Percentiles rank a stretch among this genome's conserved stretches.
Evolutionary conservation across 2,113 vertebrate genomes (phyloP).

Genomic region (Poecilia latipinna): DNA sequence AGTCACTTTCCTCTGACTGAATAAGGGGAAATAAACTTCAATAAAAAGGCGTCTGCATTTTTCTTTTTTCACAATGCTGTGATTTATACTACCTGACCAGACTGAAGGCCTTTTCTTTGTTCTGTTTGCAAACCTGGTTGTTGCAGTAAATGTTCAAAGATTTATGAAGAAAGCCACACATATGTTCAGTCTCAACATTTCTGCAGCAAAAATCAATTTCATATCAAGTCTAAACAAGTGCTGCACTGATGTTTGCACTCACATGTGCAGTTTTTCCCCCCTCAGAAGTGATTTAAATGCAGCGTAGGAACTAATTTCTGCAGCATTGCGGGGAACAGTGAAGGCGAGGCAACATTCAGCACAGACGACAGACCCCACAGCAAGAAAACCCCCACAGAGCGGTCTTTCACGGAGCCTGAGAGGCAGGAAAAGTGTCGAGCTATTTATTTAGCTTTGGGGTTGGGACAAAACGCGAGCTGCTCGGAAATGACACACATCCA

Average conservation of each 20-base stretch:
- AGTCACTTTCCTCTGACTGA: no score
- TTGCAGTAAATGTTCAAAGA: background rate
- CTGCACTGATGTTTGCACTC: background rate
- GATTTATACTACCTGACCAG: background rate
- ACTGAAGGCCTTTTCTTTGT: background rate
- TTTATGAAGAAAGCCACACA: background rate
- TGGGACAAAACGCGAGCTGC: constrained; percentile 35
- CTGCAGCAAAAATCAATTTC: background rate
- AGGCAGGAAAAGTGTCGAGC: constrained; percentile 37
- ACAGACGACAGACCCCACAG: constrained; percentile 4
- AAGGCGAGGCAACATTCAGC: background rate
- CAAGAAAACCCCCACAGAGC: background rate
- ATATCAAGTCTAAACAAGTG: background rate
- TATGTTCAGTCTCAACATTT: background rate
- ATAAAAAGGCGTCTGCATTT: no score
- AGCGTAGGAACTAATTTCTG: background rate
- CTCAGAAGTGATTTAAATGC: background rate
- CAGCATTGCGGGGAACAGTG: background rate
- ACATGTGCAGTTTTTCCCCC: background rate
- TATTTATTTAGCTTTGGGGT: constrained; percentile 66
- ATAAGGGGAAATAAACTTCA: no score
- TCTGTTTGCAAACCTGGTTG: background rate
- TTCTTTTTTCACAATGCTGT: background rate
- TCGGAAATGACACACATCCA: constrained; percentile 55
- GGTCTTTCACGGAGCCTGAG: constrained; percentile 10